Evolutionary conservation across 2,113 vertebrate genomes (phyloP).

Genomic region (Centrocercus urophasianus): DNA sequence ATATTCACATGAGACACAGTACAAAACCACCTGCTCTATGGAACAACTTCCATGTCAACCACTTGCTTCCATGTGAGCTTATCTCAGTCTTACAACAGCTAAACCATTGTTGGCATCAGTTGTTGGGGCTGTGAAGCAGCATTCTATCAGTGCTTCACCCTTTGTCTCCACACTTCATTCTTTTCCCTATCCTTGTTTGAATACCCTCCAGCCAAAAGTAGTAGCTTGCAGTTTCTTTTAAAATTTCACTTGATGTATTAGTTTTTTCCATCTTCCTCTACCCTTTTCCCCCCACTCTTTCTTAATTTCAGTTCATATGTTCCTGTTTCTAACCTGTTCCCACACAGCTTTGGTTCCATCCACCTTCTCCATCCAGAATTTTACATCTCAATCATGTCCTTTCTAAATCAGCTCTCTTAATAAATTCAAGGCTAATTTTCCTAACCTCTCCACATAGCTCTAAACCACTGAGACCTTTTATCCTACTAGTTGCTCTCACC

Average conservation of each 20-base stretch:
- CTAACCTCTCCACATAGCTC: conserved; percentile 9
- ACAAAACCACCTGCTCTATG: neutral
- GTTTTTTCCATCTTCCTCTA: neutral
- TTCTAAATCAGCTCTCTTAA: conserved; percentile 24
- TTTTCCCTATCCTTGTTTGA: neutral
- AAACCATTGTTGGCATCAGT: neutral
- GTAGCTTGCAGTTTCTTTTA: neutral
- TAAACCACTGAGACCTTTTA: neutral
- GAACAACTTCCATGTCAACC: accelerated
- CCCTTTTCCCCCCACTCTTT: neutral
- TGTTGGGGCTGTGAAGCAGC: neutral
- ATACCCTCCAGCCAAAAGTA: neutral
- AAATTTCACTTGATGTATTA: neutral
- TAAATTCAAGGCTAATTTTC: conserved; percentile 44
- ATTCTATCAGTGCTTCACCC: neutral
- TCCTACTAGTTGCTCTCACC: neutral
- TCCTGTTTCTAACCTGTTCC: neutral
- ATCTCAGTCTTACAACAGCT: neutral
- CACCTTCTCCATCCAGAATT: neutral
- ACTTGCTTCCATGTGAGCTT: neutral
- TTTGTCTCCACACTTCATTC: neutral
- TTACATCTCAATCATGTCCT: conserved; percentile 37
- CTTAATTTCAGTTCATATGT: neutral
- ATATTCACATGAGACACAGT: neutral
- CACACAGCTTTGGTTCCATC: neutral